A percentile compares a stretch with the other conserved stretches of the same genome.
Conservation (phyloP, 2,797 vertebrate genomes). For the Oreonectes daqikongensis region DNA sequence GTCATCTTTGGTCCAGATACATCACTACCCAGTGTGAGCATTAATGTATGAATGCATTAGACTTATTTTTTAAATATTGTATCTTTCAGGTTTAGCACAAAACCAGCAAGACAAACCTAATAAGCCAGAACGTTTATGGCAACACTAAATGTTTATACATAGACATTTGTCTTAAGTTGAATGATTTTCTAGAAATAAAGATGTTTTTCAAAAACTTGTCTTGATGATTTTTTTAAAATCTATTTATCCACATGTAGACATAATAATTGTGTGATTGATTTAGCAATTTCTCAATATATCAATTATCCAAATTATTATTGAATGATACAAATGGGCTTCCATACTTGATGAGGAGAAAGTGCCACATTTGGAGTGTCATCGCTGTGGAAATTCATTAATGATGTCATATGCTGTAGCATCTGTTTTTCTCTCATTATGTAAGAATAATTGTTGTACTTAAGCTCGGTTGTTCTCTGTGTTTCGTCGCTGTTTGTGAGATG, state of each 20-base stretch:
- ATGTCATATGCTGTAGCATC: slow-evolving; percentile 77
- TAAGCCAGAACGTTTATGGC: slow-evolving; percentile 69
- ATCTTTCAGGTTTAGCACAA: slow-evolving; percentile 16
- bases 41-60: background rate
- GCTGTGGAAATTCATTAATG: slow-evolving; percentile 80
- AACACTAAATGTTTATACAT: slow-evolving; percentile 75
- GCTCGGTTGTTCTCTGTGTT: slow-evolving; percentile 7
- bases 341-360: slow-evolving; percentile 53
- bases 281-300: background rate
- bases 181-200: slow-evolving; percentile 82
- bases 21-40: slow-evolving; percentile 18
- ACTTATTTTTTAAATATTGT: background rate
- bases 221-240: background rate
- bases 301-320: too few species aligned
- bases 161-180: slow-evolving; percentile 70
- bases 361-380: slow-evolving; percentile 67
- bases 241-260: background rate
- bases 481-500: background rate
- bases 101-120: slow-evolving; percentile 70
- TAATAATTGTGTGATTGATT: background rate
- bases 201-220: slow-evolving; percentile 65
- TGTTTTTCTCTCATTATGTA: slow-evolving; percentile 66
- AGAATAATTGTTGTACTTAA: background rate
- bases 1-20: slow-evolving; percentile 7
- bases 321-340: background rate